A percentile compares a stretch with the other conserved stretches of the same genome.
Evolutionary conservation across 1,140 invertebrate species (phyloP).

Genomic region (Cephus cinctus): DNA sequence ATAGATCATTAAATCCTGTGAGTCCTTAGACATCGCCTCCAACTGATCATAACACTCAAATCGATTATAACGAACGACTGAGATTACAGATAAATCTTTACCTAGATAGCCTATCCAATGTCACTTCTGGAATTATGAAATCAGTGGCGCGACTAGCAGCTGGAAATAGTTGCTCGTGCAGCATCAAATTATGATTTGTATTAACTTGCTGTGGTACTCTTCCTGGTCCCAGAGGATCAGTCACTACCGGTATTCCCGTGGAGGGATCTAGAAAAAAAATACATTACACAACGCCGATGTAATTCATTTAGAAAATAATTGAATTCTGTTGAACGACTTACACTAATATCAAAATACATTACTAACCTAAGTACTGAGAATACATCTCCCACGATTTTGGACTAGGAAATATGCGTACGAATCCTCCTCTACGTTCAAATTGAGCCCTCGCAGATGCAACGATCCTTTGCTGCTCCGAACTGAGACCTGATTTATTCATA

Average conservation of each 20-base stretch:
- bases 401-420: slow-evolving; percentile 89
- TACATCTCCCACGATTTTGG: slow-evolving; percentile 83
- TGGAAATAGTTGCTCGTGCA: slow-evolving; percentile 76
- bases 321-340: not conserved
- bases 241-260: slow-evolving; percentile 69
- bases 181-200: slow-evolving; percentile 79
- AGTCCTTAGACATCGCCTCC: too few relatives aligned
- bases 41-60: too few relatives aligned
- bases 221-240: slow-evolving; percentile 59
- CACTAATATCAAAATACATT: not conserved
- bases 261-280: slow-evolving; percentile 64
- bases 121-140: slow-evolving; percentile 53
- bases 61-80: too few relatives aligned
- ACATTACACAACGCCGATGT: not conserved
- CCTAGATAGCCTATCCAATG: slow-evolving; percentile 50
- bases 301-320: not conserved
- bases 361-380: slow-evolving; percentile 67
- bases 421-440: slow-evolving; percentile 82
- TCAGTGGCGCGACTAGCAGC: slow-evolving; percentile 59
- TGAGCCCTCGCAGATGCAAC: slow-evolving; percentile 78
- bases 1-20: too few relatives aligned
- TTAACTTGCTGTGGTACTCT: slow-evolving; percentile 59
- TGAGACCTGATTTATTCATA: slow-evolving; percentile 57
- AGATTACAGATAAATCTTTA: slow-evolving; percentile 20
- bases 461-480: slow-evolving; percentile 77